Conservation (phyloP, 2,113 vertebrate genomes). For the Coptodon rendalli region DNA sequence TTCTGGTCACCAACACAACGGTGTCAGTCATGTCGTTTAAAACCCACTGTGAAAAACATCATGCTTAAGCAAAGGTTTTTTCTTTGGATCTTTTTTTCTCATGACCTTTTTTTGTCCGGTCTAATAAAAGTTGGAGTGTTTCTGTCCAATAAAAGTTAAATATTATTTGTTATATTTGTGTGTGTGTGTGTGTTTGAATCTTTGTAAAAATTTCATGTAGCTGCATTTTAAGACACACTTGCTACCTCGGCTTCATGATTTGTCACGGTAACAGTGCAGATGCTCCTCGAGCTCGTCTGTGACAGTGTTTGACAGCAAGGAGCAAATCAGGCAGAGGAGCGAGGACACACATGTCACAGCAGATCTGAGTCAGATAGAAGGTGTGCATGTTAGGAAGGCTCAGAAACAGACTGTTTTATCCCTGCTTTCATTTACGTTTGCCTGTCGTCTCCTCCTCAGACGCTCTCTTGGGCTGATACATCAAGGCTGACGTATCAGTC, state of each 20-base stretch:
- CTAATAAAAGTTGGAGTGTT: not conserved
- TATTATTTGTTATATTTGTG: not conserved
- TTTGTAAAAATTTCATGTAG: not conserved
- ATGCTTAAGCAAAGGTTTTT: not conserved
- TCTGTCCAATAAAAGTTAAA: not conserved
- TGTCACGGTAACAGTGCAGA: not conserved
- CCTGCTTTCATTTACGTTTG: not conserved
- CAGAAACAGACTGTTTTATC: not conserved
- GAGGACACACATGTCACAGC: not conserved
- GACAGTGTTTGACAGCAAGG: not conserved
- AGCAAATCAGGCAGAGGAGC: not conserved
- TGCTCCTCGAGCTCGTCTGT: not conserved
- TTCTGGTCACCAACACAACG: not conserved
- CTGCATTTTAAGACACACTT: not conserved
- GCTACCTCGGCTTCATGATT: not conserved
- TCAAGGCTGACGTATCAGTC: not conserved
- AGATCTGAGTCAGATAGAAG: not conserved
- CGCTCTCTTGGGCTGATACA: not conserved
- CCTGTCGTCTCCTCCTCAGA: not conserved
- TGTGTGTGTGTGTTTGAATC: not conserved
- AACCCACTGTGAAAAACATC: rapidly evolving
- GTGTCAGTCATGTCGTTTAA: not conserved
- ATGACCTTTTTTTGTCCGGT: not conserved
- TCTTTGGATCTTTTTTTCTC: not conserved
- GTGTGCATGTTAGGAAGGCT: not conserved